Conservation (phyloP, 2,113 vertebrate genomes). For the Aspidoscelis tigris region DNA sequence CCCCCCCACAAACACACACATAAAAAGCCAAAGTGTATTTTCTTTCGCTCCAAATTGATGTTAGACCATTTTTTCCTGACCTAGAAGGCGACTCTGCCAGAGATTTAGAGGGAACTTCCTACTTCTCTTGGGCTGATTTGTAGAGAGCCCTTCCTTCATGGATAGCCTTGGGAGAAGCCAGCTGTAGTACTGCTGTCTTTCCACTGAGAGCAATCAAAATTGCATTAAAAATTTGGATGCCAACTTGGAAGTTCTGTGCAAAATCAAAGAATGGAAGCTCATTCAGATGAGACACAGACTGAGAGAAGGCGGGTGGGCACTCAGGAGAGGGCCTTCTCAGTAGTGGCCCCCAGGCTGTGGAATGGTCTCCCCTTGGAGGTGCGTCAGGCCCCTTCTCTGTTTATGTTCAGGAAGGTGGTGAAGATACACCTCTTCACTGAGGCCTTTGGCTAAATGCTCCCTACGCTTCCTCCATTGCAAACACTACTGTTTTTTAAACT, state of each 20-base stretch:
- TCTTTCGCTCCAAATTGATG: slow-evolving; percentile 45
- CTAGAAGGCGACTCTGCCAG: neutral
- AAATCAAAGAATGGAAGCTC: neutral
- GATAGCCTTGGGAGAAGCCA: neutral
- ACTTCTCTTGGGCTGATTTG: neutral
- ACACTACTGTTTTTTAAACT: too few relatives aligned
- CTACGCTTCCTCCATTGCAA: too few relatives aligned
- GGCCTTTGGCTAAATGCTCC: too few relatives aligned
- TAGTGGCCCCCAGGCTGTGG: too few relatives aligned
- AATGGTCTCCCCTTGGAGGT: too few relatives aligned
- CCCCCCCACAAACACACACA: neutral
- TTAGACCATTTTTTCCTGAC: slow-evolving; percentile 34
- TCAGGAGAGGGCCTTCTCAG: too few relatives aligned
- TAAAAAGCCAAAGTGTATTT: slow-evolving; percentile 41
- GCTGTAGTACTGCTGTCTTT: neutral
- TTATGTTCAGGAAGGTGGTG: too few relatives aligned
- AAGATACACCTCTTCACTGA: too few relatives aligned
- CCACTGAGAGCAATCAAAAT: neutral
- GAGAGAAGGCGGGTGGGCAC: too few relatives aligned
- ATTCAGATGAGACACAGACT: too few relatives aligned
- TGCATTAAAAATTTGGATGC: neutral
- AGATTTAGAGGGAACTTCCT: slow-evolving; percentile 2
- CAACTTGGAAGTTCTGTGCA: neutral
- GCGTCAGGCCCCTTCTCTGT: too few relatives aligned
- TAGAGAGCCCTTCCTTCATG: neutral